Conservation (phyloP, 2,888 invertebrate genomes). For the Gisinianus flammeolus region DNA sequence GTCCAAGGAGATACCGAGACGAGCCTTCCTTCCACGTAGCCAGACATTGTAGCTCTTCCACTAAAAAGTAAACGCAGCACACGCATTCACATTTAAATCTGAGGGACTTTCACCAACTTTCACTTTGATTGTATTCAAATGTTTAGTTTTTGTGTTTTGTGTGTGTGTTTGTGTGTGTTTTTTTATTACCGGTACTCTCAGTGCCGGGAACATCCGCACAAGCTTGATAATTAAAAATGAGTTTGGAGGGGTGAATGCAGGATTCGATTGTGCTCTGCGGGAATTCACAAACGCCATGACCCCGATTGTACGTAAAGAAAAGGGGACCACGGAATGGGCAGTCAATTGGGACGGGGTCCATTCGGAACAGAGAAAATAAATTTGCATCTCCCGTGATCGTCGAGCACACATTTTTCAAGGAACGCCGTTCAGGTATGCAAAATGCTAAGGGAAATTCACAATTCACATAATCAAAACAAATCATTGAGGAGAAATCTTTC, state of each 20-base stretch:
- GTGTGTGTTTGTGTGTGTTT: no score
- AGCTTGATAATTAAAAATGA: conserved; percentile 89
- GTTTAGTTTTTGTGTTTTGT: no score
- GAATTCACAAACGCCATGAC: conserved; percentile 85
- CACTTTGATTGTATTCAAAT: no score
- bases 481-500: background rate
- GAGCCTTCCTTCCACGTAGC: conserved; percentile 95
- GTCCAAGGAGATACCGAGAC: conserved; percentile 86
- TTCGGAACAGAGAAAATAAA: conserved; percentile 86
- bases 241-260: conserved; percentile 89
- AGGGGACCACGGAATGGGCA: conserved; percentile 89
- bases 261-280: conserved; percentile 92
- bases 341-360: conserved; percentile 83
- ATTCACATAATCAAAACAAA: background rate
- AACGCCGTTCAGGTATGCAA: conserved; percentile 53
- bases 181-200: conserved; percentile 90
- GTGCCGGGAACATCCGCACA: conserved; percentile 90
- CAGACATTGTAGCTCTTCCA: conserved; percentile 87
- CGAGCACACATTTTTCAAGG: conserved; percentile 53
- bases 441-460: conserved; percentile 45
- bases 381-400: conserved; percentile 74
- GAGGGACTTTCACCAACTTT: no score
- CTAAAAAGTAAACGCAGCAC: no score
- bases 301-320: conserved; percentile 90
- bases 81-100: background rate